Conservation (phyloP, 2,888 invertebrate species). For the Nomada goodeniana region DNA sequence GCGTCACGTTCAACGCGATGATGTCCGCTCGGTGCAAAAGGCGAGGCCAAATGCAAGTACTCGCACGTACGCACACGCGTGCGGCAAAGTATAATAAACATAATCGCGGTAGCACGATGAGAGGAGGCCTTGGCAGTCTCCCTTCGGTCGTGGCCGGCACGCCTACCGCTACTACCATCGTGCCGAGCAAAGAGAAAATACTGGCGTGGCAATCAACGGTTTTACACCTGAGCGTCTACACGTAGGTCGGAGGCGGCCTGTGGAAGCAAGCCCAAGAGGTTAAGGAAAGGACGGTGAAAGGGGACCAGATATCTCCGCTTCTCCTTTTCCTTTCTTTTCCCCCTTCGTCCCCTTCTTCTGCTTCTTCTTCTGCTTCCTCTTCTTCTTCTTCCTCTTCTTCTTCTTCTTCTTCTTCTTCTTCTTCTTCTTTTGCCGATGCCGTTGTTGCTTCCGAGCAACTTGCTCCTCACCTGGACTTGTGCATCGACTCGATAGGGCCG, state of each 20-base stretch:
- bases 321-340: slow-evolving; percentile 32
- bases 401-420: background rate
- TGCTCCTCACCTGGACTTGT: slow-evolving; percentile 43
- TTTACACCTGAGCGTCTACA: slow-evolving; percentile 81
- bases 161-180: slow-evolving; percentile 82
- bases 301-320: slow-evolving; percentile 53
- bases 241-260: slow-evolving; percentile 69
- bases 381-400: slow-evolving; percentile 7
- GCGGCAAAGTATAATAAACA: slow-evolving; percentile 80
- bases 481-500: slow-evolving; percentile 65
- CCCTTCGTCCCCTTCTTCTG: slow-evolving; percentile 29
- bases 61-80: slow-evolving; percentile 71
- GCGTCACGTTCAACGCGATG: slow-evolving; percentile 50
- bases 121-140: slow-evolving; percentile 82
- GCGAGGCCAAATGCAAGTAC: slow-evolving; percentile 62
- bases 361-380: slow-evolving; percentile 1
- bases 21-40: slow-evolving; percentile 36
- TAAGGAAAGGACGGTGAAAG: slow-evolving; percentile 59
- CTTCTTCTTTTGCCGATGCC: slow-evolving; percentile 25
- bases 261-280: slow-evolving; percentile 57
- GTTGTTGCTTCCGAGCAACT: slow-evolving; percentile 47
- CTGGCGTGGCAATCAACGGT: slow-evolving; percentile 82
- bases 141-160: slow-evolving; percentile 82
- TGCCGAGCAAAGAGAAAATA: slow-evolving; percentile 78
- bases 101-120: slow-evolving; percentile 81